These are phyloP conservation scores for Phrynosoma blainvillii DNA, from an alignment of 2,113 vertebrate genomes.

Conservation along the genomic window DNA sequence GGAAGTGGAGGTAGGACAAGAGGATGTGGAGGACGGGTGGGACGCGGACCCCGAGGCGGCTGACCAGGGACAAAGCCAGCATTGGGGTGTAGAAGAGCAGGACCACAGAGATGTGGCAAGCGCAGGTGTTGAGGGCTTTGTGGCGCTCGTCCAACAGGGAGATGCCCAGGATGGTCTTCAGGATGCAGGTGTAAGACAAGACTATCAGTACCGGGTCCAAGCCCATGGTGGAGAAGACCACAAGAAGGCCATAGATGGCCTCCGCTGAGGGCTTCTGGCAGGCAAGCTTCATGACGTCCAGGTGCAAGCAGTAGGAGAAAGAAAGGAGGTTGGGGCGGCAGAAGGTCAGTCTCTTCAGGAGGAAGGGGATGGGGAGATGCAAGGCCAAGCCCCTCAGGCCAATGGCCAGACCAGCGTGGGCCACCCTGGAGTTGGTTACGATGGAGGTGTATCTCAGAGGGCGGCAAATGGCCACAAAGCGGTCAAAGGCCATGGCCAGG, in stretches of 20 bases:
- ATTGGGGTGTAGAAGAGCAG: constrained; percentile 49
- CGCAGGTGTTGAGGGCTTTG: constrained; percentile 44
- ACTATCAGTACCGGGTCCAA: constrained; percentile 46
- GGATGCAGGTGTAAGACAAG: constrained; percentile 24
- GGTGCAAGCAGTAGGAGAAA: constrained; percentile 53
- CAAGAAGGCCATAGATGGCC: constrained; percentile 43
- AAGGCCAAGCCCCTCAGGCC: no score
- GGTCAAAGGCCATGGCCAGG: constrained; percentile 62
- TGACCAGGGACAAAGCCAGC: constrained; percentile 23
- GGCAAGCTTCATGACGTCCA: constrained; percentile 49
- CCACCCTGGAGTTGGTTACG: constrained; percentile 7
- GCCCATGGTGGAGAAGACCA: constrained; percentile 11
- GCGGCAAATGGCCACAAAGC: constrained; percentile 47
- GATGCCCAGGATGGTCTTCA: constrained; percentile 37
- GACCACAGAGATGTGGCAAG: constrained; percentile 51
- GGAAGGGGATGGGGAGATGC: constrained; percentile 41
- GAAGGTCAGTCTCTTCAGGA: constrained; percentile 32
- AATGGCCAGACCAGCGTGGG: no score
- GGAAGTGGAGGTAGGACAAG: constrained; percentile 34
- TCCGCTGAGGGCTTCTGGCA: constrained; percentile 44
- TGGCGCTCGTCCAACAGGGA: constrained; percentile 28
- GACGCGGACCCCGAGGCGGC: neutral
- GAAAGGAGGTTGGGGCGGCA: constrained; percentile 44
- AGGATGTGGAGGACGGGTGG: constrained; percentile 3
- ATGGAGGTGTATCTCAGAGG: constrained; percentile 47